phyloP scores from a whole-genome alignment of 2,113 vertebrate genomes.

The Oryzias javanicus region DNA sequence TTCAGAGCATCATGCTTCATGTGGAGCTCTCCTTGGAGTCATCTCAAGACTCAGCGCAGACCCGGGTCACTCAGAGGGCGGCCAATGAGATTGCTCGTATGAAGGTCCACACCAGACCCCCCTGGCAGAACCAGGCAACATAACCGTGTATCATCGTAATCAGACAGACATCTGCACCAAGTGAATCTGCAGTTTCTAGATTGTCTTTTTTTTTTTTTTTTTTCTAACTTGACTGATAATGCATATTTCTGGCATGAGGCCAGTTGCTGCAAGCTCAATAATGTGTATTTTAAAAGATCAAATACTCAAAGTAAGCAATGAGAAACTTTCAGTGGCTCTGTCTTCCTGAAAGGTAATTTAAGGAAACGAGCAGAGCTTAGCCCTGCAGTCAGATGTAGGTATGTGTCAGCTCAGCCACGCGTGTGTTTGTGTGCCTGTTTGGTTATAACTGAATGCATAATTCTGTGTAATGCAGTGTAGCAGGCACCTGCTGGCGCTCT shows the following conservation, averaged over 20 bases:
- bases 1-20: conserved; percentile 27
- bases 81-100: conserved; percentile 52
- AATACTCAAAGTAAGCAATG: conserved; percentile 5
- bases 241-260: conserved; percentile 32
- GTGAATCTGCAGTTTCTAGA: conserved; percentile 39
- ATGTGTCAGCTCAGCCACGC: conserved; percentile 59
- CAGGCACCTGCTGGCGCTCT: conserved; percentile 61
- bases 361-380: conserved; percentile 67
- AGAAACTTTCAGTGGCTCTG: conserved; percentile 2
- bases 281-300: conserved; percentile 27
- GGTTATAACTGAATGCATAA: conserved; percentile 46
- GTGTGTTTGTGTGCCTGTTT: conserved; percentile 25
- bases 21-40: conserved; percentile 35
- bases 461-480: conserved; percentile 53
- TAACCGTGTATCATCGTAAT: conserved; percentile 65
- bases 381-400: conserved; percentile 64
- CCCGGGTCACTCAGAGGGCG: conserved; percentile 60
- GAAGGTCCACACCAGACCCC: conserved; percentile 59
- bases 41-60: conserved; percentile 52
- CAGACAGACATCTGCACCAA: conserved; percentile 59
- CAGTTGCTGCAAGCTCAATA: conserved; percentile 20
- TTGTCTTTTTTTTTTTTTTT: conserved; percentile 11
- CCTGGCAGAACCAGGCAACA: conserved; percentile 68
- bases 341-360: conserved; percentile 45
- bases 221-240: conserved; percentile 47